Base-by-base conservation (phyloP, 2,113 vertebrate species). In the Neotoma lepida region DNA sequence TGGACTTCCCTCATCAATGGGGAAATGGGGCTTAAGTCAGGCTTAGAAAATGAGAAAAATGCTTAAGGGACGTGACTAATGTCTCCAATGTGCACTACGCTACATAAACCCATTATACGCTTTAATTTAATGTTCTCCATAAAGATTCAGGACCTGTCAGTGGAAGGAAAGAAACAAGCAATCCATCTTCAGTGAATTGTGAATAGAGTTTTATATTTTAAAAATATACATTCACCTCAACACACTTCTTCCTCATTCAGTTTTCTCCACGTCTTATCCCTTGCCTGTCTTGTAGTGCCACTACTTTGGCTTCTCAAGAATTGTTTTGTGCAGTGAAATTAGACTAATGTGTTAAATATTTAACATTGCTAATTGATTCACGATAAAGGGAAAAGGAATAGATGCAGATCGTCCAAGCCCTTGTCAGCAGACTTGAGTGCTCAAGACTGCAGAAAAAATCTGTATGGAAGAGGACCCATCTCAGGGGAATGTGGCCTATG, bases 331-430 rank as follows among this genome's bases (percentile, higher is more conserved):
- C 92, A 51, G 71, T 66, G 97, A 86, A 93, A 95, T 93, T 89
- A 94, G 95, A 85, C 95, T 92, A 73, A 88, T 66, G 88, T 96
- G 97, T 96, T 98, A 98, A 98, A 96, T 98, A 96, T 98, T 98
- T 98, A 97, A 89, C 98, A 98, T 98, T 97, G 98, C 81, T 97
- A 97, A 98, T 98, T 97, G 98, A 98, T 97, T 98, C 95, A 71
- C 82, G 73, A 96, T 94, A 96, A 98, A 98, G 97, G 96, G 93
- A 96, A 95, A 97, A 94, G 88, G 94, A 86, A 61, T 80, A 96
- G 97, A 97, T 94, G 94, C 97, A 96, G 90, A 81, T 68, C 17
- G 90, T 85, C 22, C 12, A 0, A 46, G 63, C 89, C 63, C 54
- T 64, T 15, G 89, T 85, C 95, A 84, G 97, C 78, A 3, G 54